Percentiles rank a stretch among this genome's conserved stretches.
phyloP scores from a whole-genome alignment of 2,113 vertebrate species.

The Triplophysa tibetana region DNA sequence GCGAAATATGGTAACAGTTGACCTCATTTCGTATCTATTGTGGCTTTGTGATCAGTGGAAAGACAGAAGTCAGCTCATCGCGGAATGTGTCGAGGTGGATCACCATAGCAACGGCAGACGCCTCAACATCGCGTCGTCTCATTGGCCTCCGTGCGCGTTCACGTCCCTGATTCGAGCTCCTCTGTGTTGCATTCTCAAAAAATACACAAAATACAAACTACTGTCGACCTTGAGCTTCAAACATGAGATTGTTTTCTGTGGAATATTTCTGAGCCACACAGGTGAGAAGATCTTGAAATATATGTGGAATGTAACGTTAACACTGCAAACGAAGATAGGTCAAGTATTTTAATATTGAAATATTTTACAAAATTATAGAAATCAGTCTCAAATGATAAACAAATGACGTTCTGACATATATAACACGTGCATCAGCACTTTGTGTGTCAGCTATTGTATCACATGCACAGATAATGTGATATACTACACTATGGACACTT shows the following conservation, averaged over 20 bases:
- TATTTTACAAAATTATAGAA: background rate
- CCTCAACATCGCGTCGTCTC: conserved; percentile 25
- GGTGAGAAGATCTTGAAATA: conserved; percentile 29
- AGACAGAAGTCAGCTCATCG: background rate
- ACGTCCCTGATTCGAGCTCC: background rate
- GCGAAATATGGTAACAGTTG: background rate
- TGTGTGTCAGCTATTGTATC: background rate
- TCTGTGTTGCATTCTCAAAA: conserved; percentile 16
- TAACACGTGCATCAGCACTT: background rate
- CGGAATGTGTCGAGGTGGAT: conserved; percentile 19
- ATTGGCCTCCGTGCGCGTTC: conserved; percentile 11
- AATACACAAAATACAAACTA: background rate
- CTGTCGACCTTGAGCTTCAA: conserved; percentile 22
- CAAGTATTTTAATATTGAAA: too few species aligned
- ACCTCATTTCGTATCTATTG: background rate
- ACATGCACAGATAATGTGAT: background rate
- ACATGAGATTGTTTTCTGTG: background rate
- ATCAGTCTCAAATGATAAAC: background rate
- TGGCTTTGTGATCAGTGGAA: background rate
- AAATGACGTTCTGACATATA: background rate
- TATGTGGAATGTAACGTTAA: background rate
- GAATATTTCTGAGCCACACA: background rate
- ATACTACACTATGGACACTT: background rate
- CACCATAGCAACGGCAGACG: conserved; percentile 31
- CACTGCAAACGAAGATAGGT: background rate